phyloP scores from a whole-genome alignment of 2,797 vertebrate species.

The Chaenodraco wilsoni region DNA sequence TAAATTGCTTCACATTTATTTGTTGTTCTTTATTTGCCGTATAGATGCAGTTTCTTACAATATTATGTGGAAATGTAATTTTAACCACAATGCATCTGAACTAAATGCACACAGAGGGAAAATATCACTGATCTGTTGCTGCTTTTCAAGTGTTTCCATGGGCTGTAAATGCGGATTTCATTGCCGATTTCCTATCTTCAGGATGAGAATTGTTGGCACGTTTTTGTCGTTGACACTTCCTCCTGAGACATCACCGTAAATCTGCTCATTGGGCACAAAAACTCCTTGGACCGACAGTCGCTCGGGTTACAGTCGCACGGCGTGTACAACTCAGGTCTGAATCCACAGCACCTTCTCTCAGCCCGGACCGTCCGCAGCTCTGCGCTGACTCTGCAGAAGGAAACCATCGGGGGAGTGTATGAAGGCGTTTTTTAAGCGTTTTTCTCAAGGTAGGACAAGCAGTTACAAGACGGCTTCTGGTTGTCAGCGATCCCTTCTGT shows the following conservation, averaged over 20 bases:
- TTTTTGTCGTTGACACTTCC: conserved; percentile 67
- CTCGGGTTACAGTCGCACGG: conserved; percentile 68
- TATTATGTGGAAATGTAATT: neutral
- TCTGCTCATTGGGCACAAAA: conserved; percentile 45
- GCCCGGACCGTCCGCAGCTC: conserved; percentile 69
- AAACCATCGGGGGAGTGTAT: conserved; percentile 73
- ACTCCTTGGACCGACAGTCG: conserved; percentile 44
- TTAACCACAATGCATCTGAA: neutral
- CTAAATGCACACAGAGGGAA: neutral
- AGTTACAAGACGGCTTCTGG: conserved; percentile 64
- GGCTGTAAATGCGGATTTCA: conserved; percentile 28
- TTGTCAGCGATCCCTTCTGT: conserved; percentile 60
- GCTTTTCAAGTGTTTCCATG: conserved; percentile 25
- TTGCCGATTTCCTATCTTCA: conserved; percentile 57
- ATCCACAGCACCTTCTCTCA: conserved; percentile 69
- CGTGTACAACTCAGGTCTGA: conserved; percentile 61
- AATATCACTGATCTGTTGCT: conserved; percentile 8
- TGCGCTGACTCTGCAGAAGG: conserved; percentile 79
- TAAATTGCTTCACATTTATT: conserved; percentile 5
- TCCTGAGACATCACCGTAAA: conserved; percentile 62
- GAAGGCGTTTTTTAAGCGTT: conserved; percentile 61
- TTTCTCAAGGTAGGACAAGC: conserved; percentile 70
- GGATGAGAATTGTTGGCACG: conserved; percentile 53
- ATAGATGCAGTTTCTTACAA: neutral
- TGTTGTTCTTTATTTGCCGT: neutral